phyloP scores from a whole-genome alignment of 2,797 vertebrate species.

The Coregonus suidteri region DNA sequence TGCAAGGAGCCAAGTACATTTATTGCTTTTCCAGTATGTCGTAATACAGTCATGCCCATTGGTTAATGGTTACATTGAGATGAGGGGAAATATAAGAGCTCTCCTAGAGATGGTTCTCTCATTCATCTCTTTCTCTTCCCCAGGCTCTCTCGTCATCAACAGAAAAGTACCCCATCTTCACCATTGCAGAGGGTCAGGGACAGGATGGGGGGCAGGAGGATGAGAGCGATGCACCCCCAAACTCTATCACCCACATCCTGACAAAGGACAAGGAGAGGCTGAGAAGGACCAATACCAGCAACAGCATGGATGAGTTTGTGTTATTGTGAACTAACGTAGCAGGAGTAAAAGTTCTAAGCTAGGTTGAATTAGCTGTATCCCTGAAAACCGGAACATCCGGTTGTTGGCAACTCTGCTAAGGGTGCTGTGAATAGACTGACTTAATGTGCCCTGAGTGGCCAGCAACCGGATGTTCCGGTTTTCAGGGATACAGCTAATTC shows the following conservation, averaged over 20 bases:
- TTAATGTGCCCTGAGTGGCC: not conserved
- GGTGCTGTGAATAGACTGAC: not conserved
- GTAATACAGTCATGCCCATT: not conserved
- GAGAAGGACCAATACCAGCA: conserved; percentile 56
- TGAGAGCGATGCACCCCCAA: conserved; percentile 27
- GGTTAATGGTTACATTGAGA: not conserved
- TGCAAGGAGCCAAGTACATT: not conserved
- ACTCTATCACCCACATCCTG: conserved; percentile 57
- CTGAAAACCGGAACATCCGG: no score
- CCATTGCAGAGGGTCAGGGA: conserved; percentile 79
- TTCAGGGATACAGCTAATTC: no score
- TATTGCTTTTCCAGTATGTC: not conserved
- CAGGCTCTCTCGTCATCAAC: conserved; percentile 80
- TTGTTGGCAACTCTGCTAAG: no score
- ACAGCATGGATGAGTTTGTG: conserved; percentile 85
- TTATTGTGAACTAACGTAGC: conserved; percentile 72
- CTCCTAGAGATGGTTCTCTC: not conserved
- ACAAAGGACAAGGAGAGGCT: conserved; percentile 45
- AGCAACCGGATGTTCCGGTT: not conserved
- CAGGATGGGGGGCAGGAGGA: conserved; percentile 58
- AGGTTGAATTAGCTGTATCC: no score
- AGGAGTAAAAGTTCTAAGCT: no score
- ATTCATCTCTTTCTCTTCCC: not conserved
- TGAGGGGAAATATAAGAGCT: not conserved
- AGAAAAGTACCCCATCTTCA: conserved; percentile 87